A percentile compares a stretch with the other conserved stretches of the same genome.
Evolutionary conservation across 2,113 vertebrate species (phyloP).

Genomic region (Oncorhynchus masou): DNA sequence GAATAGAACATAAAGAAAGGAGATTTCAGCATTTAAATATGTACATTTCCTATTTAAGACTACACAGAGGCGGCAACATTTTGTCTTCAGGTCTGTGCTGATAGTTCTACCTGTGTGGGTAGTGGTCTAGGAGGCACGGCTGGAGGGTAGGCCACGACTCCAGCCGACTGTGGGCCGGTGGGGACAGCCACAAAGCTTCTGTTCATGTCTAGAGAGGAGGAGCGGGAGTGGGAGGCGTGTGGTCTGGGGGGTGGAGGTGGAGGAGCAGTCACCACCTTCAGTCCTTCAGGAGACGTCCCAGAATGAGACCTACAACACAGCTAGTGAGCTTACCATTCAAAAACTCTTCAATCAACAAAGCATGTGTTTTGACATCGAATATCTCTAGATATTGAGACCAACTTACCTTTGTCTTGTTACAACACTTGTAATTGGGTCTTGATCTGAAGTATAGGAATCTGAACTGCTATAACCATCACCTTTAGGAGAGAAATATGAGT

Average conservation of each 20-base stretch:
- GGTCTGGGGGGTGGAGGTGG: slow-evolving; percentile 94
- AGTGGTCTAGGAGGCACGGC: slow-evolving; percentile 95
- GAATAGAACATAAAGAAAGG: no score
- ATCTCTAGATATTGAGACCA: neutral
- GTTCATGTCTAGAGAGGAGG: slow-evolving; percentile 96
- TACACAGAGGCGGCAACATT: no score
- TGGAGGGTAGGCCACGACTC: slow-evolving; percentile 87
- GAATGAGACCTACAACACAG: slow-evolving; percentile 87
- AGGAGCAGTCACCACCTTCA: slow-evolving; percentile 81
- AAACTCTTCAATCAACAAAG: neutral
- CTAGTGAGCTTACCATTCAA: neutral
- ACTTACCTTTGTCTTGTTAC: slow-evolving; percentile 87
- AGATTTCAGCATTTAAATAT: no score
- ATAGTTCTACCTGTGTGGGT: slow-evolving; percentile 83
- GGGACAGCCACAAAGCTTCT: slow-evolving; percentile 82
- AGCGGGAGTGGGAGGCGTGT: slow-evolving; percentile 93
- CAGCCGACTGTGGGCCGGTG: slow-evolving; percentile 83
- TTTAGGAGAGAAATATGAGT: slow-evolving; percentile 21
- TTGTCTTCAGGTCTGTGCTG: no score
- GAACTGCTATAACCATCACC: slow-evolving; percentile 98
- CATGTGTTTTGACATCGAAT: no score
- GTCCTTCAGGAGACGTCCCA: slow-evolving; percentile 88
- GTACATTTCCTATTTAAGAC: no score
- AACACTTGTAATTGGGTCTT: slow-evolving; percentile 86
- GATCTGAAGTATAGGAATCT: slow-evolving; percentile 92